phyloP scores from a whole-genome alignment of 2,797 vertebrate genomes.

The Coranthus polyacanthus region DNA sequence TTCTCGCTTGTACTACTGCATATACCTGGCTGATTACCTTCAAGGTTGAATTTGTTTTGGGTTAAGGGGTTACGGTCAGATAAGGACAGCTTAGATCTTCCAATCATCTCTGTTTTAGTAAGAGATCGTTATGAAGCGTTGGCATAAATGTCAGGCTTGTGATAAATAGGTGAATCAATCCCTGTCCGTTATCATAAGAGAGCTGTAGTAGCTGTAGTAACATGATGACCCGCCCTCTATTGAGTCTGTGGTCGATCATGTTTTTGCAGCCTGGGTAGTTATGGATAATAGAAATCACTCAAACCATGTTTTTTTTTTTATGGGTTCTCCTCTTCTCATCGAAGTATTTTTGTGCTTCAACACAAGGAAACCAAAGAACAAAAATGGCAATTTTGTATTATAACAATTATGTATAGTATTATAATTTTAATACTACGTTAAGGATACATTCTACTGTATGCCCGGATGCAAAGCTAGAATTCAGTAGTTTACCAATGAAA shows the following conservation, averaged over 20 bases:
- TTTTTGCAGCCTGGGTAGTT: constrained; percentile 27
- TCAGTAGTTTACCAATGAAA: constrained; percentile 21
- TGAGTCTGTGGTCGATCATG: constrained; percentile 27
- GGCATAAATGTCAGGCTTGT: constrained; percentile 23
- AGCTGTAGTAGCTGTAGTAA: constrained; percentile 11
- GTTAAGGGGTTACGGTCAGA: constrained; percentile 24
- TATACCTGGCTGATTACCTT: constrained; percentile 38
- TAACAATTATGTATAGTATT: too few species aligned
- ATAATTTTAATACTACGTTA: too few species aligned
- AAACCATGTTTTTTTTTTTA: constrained; percentile 24
- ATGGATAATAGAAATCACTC: constrained; percentile 34
- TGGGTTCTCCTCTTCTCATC: neutral
- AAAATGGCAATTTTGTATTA: too few species aligned
- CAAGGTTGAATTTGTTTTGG: constrained; percentile 34
- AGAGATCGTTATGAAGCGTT: constrained; percentile 15
- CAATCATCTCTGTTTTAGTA: constrained; percentile 28
- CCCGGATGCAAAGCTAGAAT: constrained; percentile 13
- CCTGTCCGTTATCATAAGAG: constrained; percentile 21
- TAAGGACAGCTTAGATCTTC: constrained; percentile 33
- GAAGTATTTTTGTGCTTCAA: neutral
- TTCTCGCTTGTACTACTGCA: constrained; percentile 17
- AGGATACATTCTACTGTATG: too few species aligned
- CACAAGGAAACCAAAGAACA: neutral
- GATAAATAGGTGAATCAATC: constrained; percentile 57
- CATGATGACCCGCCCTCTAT: constrained; percentile 20